Conservation (phyloP, 2,888 invertebrate species). For the Monopis laevigella region DNA sequence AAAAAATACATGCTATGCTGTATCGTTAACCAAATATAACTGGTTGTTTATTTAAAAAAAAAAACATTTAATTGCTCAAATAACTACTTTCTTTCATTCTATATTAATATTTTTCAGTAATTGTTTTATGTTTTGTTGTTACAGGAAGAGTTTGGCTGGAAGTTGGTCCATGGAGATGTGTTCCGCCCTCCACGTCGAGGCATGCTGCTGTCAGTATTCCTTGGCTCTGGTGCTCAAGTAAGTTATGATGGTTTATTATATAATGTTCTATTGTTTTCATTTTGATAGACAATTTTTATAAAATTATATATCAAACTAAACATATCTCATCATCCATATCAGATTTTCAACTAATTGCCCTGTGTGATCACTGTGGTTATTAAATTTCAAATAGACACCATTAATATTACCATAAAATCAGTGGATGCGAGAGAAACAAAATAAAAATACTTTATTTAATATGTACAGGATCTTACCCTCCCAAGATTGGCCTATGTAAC, state of each 20-base stretch:
- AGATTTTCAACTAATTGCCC: too few relatives aligned
- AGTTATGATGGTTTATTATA: conserved; percentile 2
- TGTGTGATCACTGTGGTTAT: too few relatives aligned
- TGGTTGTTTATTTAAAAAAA: neutral
- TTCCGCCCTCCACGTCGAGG: conserved; percentile 96
- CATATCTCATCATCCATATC: too few relatives aligned
- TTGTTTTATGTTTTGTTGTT: conserved; percentile 8
- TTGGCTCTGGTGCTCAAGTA: conserved; percentile 97
- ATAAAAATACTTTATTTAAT: too few relatives aligned
- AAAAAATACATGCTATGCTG: neutral
- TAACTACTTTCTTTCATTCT: neutral
- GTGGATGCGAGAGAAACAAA: too few relatives aligned
- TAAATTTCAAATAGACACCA: too few relatives aligned
- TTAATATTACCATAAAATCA: too few relatives aligned
- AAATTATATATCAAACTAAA: too few relatives aligned
- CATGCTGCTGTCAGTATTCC: conserved; percentile 93
- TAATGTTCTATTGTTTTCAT: neutral
- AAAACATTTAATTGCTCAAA: neutral
- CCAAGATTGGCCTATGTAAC: too few relatives aligned
- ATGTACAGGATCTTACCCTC: too few relatives aligned
- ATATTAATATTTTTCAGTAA: neutral
- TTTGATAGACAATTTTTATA: too few relatives aligned
- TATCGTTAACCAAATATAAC: neutral
- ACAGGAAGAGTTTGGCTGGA: conserved; percentile 97
- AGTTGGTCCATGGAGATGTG: conserved; percentile 97